These are phyloP conservation scores for Poicephalus meyeri DNA, from an alignment of 2,113 vertebrate species.

Conservation along the genomic window DNA sequence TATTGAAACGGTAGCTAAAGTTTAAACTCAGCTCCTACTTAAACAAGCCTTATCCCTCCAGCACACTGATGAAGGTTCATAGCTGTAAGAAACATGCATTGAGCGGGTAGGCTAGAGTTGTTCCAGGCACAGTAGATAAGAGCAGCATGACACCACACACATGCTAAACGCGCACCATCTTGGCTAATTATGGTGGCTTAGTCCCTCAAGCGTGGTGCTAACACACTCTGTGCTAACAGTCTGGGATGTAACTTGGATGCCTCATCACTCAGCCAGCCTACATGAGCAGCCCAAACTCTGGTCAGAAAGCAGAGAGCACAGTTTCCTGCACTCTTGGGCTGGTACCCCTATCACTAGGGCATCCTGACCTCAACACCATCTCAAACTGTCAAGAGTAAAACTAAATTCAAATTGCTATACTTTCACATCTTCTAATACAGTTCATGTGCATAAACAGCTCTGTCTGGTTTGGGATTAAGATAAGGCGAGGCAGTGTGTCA, in stretches of 20 bases:
- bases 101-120: background rate
- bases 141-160: fast-evolving
- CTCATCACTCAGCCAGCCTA: background rate
- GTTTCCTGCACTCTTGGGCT: background rate
- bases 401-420: background rate
- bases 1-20: background rate
- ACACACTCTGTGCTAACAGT: too few species aligned
- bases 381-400: background rate
- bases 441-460: background rate
- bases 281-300: background rate
- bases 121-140: background rate
- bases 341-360: background rate
- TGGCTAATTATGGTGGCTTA: fast-evolving
- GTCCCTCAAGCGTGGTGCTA: fast-evolving
- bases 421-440: background rate
- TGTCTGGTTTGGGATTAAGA: background rate
- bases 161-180: fast-evolving
- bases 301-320: background rate
- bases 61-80: background rate
- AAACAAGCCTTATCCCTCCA: background rate
- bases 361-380: background rate
- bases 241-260: background rate
- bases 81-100: background rate
- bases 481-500: background rate
- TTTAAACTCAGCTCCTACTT: background rate